These are phyloP conservation scores for Mayetiola destructor DNA, from an alignment of 2,888 invertebrate species.

Conservation along the genomic window DNA sequence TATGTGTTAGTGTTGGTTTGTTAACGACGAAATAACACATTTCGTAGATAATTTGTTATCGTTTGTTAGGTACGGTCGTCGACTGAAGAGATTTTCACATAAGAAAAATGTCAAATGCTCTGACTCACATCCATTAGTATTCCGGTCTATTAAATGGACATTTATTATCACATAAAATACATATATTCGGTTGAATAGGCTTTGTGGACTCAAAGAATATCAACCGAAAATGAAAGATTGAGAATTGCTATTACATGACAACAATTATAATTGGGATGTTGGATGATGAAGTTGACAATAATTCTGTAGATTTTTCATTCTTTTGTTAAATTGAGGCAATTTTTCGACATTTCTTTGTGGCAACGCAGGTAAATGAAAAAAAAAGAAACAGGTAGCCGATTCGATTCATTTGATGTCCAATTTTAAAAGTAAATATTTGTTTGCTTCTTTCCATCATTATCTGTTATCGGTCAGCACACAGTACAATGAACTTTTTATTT, in stretches of 20 bases:
- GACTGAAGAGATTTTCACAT: background rate
- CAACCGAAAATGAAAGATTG: slow-evolving; percentile 1
- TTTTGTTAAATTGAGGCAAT: too few species aligned
- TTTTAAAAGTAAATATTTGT: background rate
- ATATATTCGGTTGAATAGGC: too few species aligned
- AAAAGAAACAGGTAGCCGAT: background rate
- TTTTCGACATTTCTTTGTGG: background rate
- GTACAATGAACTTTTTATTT: background rate
- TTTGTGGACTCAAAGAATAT: too few species aligned
- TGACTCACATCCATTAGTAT: background rate
- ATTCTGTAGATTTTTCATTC: too few species aligned
- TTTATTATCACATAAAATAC: background rate
- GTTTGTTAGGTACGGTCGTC: too few species aligned
- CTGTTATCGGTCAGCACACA: background rate
- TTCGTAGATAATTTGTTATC: too few species aligned
- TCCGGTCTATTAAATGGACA: slow-evolving; percentile 4
- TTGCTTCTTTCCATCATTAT: background rate
- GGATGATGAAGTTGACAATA: background rate
- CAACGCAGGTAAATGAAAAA: background rate
- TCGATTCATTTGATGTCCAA: background rate
- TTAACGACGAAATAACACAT: too few species aligned
- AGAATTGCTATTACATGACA: slow-evolving; percentile 1
- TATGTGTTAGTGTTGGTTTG: too few species aligned
- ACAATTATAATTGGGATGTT: slow-evolving; percentile 12
- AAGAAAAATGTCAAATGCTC: background rate